phyloP scores from a whole-genome alignment of 2,888 invertebrate species.

The Stenurella melanura region DNA sequence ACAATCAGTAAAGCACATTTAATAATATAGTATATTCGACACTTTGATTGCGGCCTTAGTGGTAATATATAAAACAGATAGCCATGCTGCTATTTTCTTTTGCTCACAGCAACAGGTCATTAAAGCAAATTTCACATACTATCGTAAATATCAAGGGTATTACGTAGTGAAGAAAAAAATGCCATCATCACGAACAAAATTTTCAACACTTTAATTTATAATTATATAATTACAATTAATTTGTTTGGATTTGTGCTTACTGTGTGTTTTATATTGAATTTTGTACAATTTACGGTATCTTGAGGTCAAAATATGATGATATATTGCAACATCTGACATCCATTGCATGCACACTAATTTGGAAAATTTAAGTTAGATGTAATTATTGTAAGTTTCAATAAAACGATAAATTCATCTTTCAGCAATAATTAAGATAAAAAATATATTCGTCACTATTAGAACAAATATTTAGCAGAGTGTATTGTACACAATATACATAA shows the following conservation, averaged over 20 bases:
- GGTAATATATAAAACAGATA: constrained; percentile 28
- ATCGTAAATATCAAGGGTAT: constrained; percentile 37
- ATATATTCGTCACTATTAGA: no score
- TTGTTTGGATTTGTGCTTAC: constrained; percentile 9
- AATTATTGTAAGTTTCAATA: no score
- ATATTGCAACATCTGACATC: no score
- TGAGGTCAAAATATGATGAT: background rate
- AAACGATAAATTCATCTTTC: no score
- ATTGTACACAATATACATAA: no score
- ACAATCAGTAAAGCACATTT: background rate
- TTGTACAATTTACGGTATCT: background rate
- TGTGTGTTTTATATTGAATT: background rate
- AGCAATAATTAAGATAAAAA: no score
- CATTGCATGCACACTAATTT: no score
- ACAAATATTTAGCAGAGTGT: no score
- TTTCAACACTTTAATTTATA: constrained; percentile 31
- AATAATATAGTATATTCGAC: constrained; percentile 8
- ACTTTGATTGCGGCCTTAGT: constrained; percentile 8
- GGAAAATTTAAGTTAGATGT: no score
- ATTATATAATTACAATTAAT: constrained; percentile 27
- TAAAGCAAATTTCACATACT: constrained; percentile 31
- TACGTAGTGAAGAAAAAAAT: constrained; percentile 17
- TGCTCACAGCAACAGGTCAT: constrained; percentile 32
- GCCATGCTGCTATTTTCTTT: constrained; percentile 13
- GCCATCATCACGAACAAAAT: constrained; percentile 30